Evolutionary conservation across 1,140 invertebrate genomes (phyloP).

Genomic region (Manduca sexta): DNA sequence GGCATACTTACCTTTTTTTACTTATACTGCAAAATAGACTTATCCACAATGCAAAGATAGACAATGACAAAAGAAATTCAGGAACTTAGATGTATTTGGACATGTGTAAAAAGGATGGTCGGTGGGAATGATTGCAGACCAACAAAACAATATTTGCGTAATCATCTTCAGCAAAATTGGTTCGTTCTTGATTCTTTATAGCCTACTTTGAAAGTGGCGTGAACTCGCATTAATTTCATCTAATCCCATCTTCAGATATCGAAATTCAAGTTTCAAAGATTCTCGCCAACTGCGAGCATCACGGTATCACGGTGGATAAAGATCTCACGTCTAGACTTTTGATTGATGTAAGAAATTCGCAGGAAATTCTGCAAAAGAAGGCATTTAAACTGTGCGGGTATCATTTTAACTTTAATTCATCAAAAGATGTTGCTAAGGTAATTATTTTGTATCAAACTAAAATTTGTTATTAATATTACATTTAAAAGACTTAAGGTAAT

Average conservation of each 20-base stretch:
- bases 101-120: conserved; percentile 36
- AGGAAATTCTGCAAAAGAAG: conserved; percentile 80
- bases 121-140: conserved; percentile 34
- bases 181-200: conserved; percentile 5
- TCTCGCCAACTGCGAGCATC: conserved; percentile 86
- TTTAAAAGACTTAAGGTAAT: neutral
- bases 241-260: conserved; percentile 69
- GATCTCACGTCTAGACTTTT: conserved; percentile 74
- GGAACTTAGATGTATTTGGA: conserved; percentile 28
- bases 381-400: conserved; percentile 84
- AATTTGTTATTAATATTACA: conserved; percentile 4
- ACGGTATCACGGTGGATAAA: conserved; percentile 84
- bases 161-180: conserved; percentile 28
- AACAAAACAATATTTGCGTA: conserved; percentile 31
- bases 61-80: conserved; percentile 27
- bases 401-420: conserved; percentile 87
- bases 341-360: conserved; percentile 74
- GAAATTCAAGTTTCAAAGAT: conserved; percentile 87
- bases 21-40: conserved; percentile 40
- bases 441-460: no score
- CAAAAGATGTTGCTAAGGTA: conserved; percentile 82
- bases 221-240: neutral
- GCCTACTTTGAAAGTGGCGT: neutral
- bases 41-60: conserved; percentile 27
- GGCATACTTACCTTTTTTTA: conserved; percentile 5